Conservation (phyloP, 2,888 invertebrate species). For the Tridacna gigas region DNA sequence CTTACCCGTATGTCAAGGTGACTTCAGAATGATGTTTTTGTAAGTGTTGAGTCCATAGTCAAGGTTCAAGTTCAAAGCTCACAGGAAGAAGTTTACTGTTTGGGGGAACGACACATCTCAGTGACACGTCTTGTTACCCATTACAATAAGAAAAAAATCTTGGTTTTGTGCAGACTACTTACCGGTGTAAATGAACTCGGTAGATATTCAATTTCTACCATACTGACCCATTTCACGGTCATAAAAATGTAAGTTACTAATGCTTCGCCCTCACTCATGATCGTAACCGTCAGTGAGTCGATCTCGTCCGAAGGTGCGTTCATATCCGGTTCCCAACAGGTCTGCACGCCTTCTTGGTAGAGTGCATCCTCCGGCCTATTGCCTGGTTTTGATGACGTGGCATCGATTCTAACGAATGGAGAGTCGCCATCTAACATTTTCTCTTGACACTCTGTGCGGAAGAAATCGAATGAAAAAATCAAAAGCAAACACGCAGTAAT, state of each 20-base stretch:
- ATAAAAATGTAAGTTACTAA: conserved; percentile 44
- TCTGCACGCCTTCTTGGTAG: conserved; percentile 12
- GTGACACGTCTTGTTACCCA: too few species aligned
- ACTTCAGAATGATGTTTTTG: too few species aligned
- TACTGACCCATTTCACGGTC: conserved; percentile 43
- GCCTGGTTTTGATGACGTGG: conserved; percentile 51
- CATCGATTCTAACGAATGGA: conserved; percentile 39
- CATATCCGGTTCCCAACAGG: conserved; percentile 45
- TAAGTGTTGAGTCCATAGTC: too few species aligned
- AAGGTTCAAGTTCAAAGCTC: too few species aligned
- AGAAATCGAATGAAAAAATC: not conserved
- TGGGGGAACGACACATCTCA: too few species aligned
- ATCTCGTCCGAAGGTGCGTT: conserved; percentile 21
- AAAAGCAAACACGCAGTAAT: too few species aligned
- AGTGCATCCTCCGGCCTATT: conserved; percentile 47
- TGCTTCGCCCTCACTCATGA: conserved; percentile 56
- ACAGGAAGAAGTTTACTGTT: too few species aligned
- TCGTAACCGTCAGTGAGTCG: conserved; percentile 33
- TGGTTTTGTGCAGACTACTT: not conserved
- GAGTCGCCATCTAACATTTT: conserved; percentile 57
- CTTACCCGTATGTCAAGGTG: too few species aligned
- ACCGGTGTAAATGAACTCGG: conserved; percentile 53
- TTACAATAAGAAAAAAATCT: too few species aligned
- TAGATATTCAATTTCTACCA: conserved; percentile 49
- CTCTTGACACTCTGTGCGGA: conserved; percentile 47